Base-by-base conservation (phyloP, 2,888 invertebrate species). In the Pandemis cinnamomeana region DNA sequence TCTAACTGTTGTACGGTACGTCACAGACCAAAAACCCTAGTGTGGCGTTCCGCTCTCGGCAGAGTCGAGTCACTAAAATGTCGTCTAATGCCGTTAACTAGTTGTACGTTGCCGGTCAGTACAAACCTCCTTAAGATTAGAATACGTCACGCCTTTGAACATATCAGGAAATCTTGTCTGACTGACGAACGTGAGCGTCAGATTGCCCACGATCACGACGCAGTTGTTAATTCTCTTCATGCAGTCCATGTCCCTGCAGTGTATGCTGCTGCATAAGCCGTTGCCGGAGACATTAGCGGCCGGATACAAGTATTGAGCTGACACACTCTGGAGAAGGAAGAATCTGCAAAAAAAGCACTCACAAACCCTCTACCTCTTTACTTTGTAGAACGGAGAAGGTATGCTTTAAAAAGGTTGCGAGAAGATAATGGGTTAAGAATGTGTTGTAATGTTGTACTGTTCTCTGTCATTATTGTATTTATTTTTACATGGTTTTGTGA, bases 171-270 rank as follows among this genome's bases (percentile, higher is more conserved):
- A 80, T 69, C 13, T 7, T 5, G 88, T 89, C 76, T 11, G 4
- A 10, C 96, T 96, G 76, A 98, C 94, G 20, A 97, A 90, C 0
- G 96, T 94, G 66, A 98, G 95, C 79, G 96, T 95, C 2, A 99
- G 93, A 79, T 95, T 95, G 0, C 99, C 99, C 80, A 97, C 96
- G 64, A 99, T 95, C 2, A 98, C 96, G 0, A 89, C 87, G 69
- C 93, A 93, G 48, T 88, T 85, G 15, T 84, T 79, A 36, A 92
- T 76, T 5, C 53, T 13, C 8, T 58, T 20, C 8, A 77, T 55
- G 10, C 68, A 70, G 1, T 27, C 20, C 42, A 75, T 20, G 51
- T 53, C 41, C 0, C 53, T 70, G 41, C 75, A 68, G 20, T 74
- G 60, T 6, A 74, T 46, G 44, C 63, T 70, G 13, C 36, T 60